Percentiles rank a stretch among this genome's conserved stretches.
These are phyloP conservation scores for Eciton burchellii DNA, from an alignment of 1,140 invertebrate species.

Conservation along the genomic window DNA sequence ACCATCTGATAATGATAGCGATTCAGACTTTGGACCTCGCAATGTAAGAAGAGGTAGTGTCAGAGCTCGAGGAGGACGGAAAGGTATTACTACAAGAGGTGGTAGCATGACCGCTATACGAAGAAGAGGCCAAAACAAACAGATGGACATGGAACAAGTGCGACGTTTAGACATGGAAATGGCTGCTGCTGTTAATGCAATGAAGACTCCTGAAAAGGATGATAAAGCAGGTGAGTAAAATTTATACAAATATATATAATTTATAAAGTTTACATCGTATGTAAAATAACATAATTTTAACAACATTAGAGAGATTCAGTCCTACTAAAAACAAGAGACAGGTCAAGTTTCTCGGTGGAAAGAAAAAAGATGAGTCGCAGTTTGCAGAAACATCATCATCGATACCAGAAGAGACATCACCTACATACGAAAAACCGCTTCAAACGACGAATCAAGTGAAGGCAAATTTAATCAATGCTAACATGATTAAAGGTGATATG, in stretches of 20 bases:
- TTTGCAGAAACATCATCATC: constrained; percentile 51
- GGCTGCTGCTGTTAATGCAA: constrained; percentile 83
- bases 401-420: constrained; percentile 48
- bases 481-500: constrained; percentile 84
- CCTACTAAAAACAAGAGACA: constrained; percentile 74
- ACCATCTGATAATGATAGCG: constrained; percentile 83
- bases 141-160: constrained; percentile 82
- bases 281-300: constrained; percentile 17
- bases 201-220: constrained; percentile 83
- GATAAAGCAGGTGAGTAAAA: constrained; percentile 75
- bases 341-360: constrained; percentile 73
- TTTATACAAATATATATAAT: neutral
- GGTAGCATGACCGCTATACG: constrained; percentile 78
- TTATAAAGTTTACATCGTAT: neutral
- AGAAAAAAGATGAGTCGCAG: constrained; percentile 79
- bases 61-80: constrained; percentile 81
- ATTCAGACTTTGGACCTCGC: constrained; percentile 83
- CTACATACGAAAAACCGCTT: constrained; percentile 74
- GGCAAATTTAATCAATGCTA: constrained; percentile 82
- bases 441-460: constrained; percentile 84
- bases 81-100: constrained; percentile 83
- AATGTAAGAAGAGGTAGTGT: constrained; percentile 77
- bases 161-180: constrained; percentile 83
- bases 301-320: constrained; percentile 56
- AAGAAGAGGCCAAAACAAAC: constrained; percentile 80